phyloP scores from a whole-genome alignment of 1,140 invertebrate genomes.

The Brachionus plicatilis region DNA sequence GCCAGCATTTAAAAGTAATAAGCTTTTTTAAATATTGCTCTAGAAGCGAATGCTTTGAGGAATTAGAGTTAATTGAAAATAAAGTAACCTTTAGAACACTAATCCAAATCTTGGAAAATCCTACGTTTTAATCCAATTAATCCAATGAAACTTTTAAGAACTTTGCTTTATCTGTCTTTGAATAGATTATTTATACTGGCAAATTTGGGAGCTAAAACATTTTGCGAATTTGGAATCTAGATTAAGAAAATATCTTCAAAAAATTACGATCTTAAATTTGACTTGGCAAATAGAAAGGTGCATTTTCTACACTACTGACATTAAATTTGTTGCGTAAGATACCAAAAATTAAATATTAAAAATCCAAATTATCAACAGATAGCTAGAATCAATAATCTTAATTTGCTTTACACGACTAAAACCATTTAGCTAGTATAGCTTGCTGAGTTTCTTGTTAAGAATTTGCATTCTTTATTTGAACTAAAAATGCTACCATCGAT shows the following conservation, averaged over 20 bases:
- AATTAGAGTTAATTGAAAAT: background rate
- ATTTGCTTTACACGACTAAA: background rate
- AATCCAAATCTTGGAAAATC: background rate
- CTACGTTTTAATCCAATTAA: background rate
- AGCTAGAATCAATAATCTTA: constrained; percentile 1
- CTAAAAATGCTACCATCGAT: background rate
- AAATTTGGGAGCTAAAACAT: background rate
- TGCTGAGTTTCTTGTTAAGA: background rate
- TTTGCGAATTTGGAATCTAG: constrained; percentile 9
- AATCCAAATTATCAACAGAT: constrained; percentile 10
- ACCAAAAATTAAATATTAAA: background rate
- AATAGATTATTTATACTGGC: background rate
- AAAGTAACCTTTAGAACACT: background rate
- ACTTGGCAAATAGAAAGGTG: constrained; percentile 5
- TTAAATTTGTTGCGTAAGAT: background rate
- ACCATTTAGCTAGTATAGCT: background rate
- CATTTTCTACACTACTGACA: constrained; percentile 18
- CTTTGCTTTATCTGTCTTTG: background rate
- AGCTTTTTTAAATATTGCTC: background rate
- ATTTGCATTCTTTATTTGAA: background rate
- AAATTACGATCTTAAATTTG: background rate
- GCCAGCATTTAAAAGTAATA: background rate
- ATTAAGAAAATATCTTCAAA: background rate
- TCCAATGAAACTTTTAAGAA: background rate
- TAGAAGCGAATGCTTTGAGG: background rate